Evolutionary conservation across 1,140 invertebrate genomes (phyloP).

Genomic region (Glomeris maerens): DNA sequence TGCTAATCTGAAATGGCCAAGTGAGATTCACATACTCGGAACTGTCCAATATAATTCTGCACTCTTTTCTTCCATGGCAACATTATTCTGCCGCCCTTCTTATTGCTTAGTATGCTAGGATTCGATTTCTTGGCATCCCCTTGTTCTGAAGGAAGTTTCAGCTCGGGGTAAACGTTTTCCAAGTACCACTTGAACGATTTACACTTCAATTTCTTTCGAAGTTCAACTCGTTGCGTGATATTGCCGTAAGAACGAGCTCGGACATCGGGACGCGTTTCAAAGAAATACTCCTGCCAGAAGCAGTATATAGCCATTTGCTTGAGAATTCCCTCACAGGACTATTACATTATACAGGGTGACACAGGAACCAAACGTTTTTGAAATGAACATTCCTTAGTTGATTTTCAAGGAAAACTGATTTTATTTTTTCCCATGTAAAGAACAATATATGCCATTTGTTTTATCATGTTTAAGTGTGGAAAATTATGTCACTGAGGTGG

Average conservation of each 20-base stretch:
- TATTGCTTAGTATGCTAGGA: background rate
- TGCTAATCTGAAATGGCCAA: slow-evolving; percentile 8
- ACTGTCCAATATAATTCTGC: slow-evolving; percentile 58
- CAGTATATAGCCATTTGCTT: too few relatives aligned
- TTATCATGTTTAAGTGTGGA: too few relatives aligned
- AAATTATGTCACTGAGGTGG: too few relatives aligned
- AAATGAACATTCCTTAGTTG: too few relatives aligned
- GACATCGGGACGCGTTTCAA: slow-evolving; percentile 49
- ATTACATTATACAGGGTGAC: too few relatives aligned
- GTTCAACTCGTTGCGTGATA: slow-evolving; percentile 50
- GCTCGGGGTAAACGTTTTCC: slow-evolving; percentile 75
- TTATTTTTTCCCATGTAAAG: too few relatives aligned
- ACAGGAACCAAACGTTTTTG: too few relatives aligned
- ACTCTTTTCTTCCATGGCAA: slow-evolving; percentile 33
- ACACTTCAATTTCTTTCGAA: slow-evolving; percentile 60
- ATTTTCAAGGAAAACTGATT: too few relatives aligned
- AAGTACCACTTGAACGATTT: slow-evolving; percentile 88
- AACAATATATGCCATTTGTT: too few relatives aligned
- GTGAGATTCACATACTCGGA: slow-evolving; percentile 27
- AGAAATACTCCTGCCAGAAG: slow-evolving; percentile 52
- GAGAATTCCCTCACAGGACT: too few relatives aligned
- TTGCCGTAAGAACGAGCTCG: slow-evolving; percentile 57
- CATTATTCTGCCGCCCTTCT: background rate
- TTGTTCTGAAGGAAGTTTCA: slow-evolving; percentile 37
- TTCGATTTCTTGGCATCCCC: slow-evolving; percentile 11